These are phyloP conservation scores for Goniozus legneri DNA, from an alignment of 1,140 invertebrate species.

Conservation along the genomic window DNA sequence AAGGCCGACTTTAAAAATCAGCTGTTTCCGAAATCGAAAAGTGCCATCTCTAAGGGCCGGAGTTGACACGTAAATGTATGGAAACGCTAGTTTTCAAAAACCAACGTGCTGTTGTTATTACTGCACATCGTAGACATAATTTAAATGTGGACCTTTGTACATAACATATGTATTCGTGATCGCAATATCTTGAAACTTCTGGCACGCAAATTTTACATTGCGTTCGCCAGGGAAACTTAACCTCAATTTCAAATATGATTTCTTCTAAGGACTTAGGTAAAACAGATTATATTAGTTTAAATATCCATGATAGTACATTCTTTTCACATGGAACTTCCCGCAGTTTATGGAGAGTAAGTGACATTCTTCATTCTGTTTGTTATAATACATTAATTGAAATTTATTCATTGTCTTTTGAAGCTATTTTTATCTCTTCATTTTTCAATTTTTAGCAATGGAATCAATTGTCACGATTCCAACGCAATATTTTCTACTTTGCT, in stretches of 20 bases:
- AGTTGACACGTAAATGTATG: too few species aligned
- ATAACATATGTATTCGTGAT: slow-evolving; percentile 4
- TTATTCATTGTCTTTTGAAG: background rate
- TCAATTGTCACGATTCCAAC: slow-evolving; percentile 77
- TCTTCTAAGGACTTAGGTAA: slow-evolving; percentile 33
- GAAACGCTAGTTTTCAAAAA: too few species aligned
- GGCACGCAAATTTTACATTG: slow-evolving; percentile 5
- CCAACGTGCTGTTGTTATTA: too few species aligned
- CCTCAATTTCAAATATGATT: slow-evolving; percentile 38
- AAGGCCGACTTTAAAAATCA: too few species aligned
- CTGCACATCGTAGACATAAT: background rate
- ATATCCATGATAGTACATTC: slow-evolving; percentile 40
- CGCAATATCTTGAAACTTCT: slow-evolving; percentile 12
- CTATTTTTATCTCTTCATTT: background rate
- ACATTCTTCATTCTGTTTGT: background rate
- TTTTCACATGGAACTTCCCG: slow-evolving; percentile 37
- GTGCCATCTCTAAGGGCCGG: too few species aligned
- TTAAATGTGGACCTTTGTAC: slow-evolving; percentile 24
- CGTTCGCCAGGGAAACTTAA: slow-evolving; percentile 26
- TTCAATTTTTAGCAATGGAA: slow-evolving; percentile 69
- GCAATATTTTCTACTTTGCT: slow-evolving; percentile 67
- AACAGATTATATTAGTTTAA: slow-evolving; percentile 48
- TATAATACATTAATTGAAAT: background rate
- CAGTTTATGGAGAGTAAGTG: slow-evolving; percentile 52
- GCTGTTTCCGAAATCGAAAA: too few species aligned